phyloP scores from a whole-genome alignment of 2,797 vertebrate species.

The Pempheris klunzingeri region DNA sequence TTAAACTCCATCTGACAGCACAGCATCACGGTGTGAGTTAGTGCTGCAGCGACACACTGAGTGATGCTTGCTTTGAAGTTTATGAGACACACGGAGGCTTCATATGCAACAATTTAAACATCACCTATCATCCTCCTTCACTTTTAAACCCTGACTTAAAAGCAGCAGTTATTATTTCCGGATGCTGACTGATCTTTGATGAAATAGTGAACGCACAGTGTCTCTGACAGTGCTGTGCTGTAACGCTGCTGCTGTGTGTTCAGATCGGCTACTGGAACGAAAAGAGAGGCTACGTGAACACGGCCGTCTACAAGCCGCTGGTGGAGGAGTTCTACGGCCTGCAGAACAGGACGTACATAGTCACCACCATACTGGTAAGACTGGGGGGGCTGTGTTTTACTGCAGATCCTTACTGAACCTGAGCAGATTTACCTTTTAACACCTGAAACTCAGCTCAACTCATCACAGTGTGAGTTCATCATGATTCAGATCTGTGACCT shows the following conservation, averaged over 20 bases:
- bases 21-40: not conserved
- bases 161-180: too few relatives aligned
- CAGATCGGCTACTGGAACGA: slow-evolving; percentile 98
- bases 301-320: slow-evolving; percentile 86
- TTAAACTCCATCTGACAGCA: not conserved
- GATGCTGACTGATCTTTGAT: too few relatives aligned
- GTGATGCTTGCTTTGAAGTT: slow-evolving; percentile 9
- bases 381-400: not conserved
- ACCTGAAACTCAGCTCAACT: too few relatives aligned
- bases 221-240: too few relatives aligned
- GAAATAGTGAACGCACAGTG: too few relatives aligned
- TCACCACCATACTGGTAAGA: slow-evolving; percentile 97
- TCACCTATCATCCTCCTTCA: not conserved
- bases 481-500: too few relatives aligned
- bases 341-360: slow-evolving; percentile 93
- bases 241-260: not conserved
- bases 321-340: slow-evolving; percentile 91
- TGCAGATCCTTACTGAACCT: too few relatives aligned
- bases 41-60: not conserved
- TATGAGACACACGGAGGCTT: not conserved
- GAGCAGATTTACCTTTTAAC: too few relatives aligned
- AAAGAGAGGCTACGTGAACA: slow-evolving; percentile 91
- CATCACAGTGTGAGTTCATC: too few relatives aligned
- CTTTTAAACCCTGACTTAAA: too few relatives aligned
- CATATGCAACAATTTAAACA: not conserved